phyloP scores from a whole-genome alignment of 2,888 invertebrate genomes.

The Uropetala carovei region DNA sequence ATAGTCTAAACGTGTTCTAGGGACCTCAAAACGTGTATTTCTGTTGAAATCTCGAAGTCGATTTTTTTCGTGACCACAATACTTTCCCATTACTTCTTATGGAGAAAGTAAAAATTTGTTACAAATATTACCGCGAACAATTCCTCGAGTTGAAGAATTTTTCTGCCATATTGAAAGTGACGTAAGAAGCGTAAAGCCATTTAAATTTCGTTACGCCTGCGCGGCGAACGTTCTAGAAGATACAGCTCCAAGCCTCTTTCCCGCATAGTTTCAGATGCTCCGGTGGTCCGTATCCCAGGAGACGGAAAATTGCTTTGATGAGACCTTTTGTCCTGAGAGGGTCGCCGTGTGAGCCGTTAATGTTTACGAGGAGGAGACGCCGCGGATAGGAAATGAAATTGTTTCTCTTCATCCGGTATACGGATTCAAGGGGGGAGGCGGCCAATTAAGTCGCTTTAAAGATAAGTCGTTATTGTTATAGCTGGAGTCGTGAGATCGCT shows the following conservation, averaged over 20 bases:
- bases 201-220: not conserved
- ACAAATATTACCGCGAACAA: no score
- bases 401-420: not conserved
- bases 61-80: no score
- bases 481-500: no score
- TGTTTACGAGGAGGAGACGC: slow-evolving; percentile 10
- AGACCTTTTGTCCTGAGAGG: slow-evolving; percentile 28
- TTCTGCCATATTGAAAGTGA: not conserved
- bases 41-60: no score
- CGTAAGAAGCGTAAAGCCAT: not conserved
- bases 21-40: no score
- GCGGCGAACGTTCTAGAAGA: not conserved
- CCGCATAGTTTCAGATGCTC: slow-evolving; percentile 45
- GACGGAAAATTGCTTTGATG: slow-evolving; percentile 56
- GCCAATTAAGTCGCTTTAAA: not conserved
- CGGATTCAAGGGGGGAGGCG: not conserved
- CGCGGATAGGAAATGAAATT: not conserved
- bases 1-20: no score
- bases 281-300: slow-evolving; percentile 6
- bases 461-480: not conserved
- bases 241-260: not conserved
- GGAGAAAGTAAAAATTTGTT: no score
- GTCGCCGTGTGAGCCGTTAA: not conserved
- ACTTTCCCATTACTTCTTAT: no score
- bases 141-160: no score